Evolutionary conservation across 1,140 invertebrate species (phyloP).

Genomic region (Apis dorsata): DNA sequence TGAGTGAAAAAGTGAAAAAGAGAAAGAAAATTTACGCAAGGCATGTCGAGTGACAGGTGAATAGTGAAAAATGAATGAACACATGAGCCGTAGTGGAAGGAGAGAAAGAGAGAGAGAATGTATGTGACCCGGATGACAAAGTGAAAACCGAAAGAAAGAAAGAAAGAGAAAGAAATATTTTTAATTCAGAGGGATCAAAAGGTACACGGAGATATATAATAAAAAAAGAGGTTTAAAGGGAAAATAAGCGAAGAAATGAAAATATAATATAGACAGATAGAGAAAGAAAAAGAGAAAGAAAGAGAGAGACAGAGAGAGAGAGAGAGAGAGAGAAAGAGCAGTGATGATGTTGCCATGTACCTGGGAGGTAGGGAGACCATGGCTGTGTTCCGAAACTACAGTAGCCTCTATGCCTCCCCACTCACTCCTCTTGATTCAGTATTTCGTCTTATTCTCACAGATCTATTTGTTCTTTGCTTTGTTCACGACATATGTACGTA

Average conservation of each 20-base stretch:
- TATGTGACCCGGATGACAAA: conserved; percentile 19
- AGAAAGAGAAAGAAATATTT: conserved; percentile 1
- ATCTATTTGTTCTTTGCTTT: conserved; percentile 66
- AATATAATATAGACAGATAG: conserved; percentile 55
- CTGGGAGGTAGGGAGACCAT: conserved; percentile 84
- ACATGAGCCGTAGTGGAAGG: conserved; percentile 55
- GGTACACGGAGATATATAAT: conserved; percentile 16
- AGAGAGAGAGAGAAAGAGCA: conserved; percentile 72
- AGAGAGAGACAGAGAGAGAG: conserved; percentile 47
- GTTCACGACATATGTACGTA: conserved; percentile 73
- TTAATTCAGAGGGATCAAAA: conserved; percentile 3
- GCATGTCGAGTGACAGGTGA: conserved; percentile 61
- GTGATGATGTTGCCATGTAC: conserved; percentile 80
- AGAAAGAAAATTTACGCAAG: conserved; percentile 47
- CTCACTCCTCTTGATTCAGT: conserved; percentile 76
- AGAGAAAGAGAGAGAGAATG: conserved; percentile 15
- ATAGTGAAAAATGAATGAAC: conserved; percentile 71
- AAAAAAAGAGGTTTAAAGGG: conserved; percentile 14
- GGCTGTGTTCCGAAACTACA: conserved; percentile 85
- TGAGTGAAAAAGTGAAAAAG: conserved; percentile 6
- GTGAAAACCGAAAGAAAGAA: neutral
- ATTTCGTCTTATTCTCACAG: conserved; percentile 68
- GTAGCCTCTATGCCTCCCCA: conserved; percentile 80
- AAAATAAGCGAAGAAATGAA: conserved; percentile 17
- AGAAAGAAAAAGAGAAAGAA: conserved; percentile 65